Conservation (phyloP, 2,113 vertebrate genomes). For the Oreamnos americanus region DNA sequence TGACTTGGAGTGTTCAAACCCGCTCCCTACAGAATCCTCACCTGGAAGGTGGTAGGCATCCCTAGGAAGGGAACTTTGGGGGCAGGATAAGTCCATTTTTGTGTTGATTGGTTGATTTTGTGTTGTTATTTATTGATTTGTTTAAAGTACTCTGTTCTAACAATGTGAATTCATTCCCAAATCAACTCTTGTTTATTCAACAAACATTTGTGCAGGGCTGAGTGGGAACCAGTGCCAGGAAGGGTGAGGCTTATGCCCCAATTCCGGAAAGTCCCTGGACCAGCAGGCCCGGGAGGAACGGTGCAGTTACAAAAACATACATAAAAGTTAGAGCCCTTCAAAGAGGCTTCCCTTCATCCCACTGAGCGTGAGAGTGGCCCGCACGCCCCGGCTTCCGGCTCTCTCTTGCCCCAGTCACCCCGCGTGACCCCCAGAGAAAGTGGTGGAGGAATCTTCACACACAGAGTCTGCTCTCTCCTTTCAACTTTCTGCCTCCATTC, state of each 20-base stretch:
- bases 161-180: too few species aligned
- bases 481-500: neutral
- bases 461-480: neutral
- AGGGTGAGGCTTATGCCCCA: neutral
- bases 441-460: too few species aligned
- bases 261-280: neutral
- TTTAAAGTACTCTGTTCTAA: too few species aligned
- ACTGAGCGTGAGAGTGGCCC: neutral
- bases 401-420: neutral
- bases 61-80: fast-evolving
- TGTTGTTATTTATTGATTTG: too few species aligned
- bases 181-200: too few species aligned
- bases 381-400: fast-evolving
- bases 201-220: too few species aligned
- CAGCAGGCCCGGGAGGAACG: fast-evolving
- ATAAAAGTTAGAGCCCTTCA: neutral
- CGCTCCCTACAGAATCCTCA: neutral
- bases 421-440: fast-evolving
- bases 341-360: neutral
- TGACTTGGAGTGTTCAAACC: neutral
- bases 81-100: too few species aligned
- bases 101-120: too few species aligned
- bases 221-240: too few species aligned
- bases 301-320: neutral
- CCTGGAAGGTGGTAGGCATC: too few species aligned